Evolutionary conservation across 23 tunicate genomes (phyloP).

Genomic region (Botrylloides violaceus): DNA sequence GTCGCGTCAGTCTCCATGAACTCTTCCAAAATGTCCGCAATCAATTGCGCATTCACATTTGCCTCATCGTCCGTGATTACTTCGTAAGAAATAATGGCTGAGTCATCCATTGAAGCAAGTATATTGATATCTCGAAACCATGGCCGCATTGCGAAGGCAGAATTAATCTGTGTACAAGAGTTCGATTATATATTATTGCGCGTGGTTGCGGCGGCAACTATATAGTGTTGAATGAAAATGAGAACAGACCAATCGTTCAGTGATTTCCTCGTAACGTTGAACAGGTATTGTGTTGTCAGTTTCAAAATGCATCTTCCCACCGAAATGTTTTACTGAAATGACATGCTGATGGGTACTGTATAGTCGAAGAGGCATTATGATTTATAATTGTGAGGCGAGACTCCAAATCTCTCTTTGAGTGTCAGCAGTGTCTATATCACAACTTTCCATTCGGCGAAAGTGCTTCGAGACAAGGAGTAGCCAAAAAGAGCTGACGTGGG

Average conservation of each 20-base stretch:
- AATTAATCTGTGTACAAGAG: neutral
- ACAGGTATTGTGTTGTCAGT: neutral
- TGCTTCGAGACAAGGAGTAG: too few relatives aligned
- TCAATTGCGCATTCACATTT: neutral
- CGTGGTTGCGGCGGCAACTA: too few relatives aligned
- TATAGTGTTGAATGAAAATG: too few relatives aligned
- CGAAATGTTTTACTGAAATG: neutral
- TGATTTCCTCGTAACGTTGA: neutral
- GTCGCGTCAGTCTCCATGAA: neutral
- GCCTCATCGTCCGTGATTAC: neutral
- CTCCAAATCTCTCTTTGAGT: too few relatives aligned
- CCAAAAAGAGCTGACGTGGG: too few relatives aligned
- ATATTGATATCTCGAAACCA: neutral
- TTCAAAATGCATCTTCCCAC: neutral
- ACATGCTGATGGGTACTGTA: too few relatives aligned
- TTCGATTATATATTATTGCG: too few relatives aligned
- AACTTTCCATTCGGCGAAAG: too few relatives aligned
- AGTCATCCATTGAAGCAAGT: neutral
- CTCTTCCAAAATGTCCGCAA: neutral
- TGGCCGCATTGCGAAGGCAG: neutral
- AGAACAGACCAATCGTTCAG: neutral
- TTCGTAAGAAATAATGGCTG: neutral
- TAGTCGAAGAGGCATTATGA: too few relatives aligned
- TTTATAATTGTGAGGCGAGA: too few relatives aligned
- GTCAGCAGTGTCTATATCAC: too few relatives aligned